phyloP scores from a whole-genome alignment of 1,140 invertebrate species.

The Gonioctena quinquepunctata region DNA sequence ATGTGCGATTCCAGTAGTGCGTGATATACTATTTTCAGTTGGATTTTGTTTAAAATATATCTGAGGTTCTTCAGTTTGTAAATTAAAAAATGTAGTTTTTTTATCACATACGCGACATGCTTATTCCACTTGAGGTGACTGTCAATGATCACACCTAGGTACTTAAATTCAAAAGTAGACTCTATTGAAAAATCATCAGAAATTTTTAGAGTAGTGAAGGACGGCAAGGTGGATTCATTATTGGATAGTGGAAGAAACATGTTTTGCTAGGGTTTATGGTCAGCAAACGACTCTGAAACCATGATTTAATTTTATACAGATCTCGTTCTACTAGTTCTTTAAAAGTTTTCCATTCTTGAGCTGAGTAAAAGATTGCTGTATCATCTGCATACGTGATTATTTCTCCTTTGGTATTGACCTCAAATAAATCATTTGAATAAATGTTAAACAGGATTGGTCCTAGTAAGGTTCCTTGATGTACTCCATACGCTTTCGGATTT shows the following conservation, averaged over 20 bases:
- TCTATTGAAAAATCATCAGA: neutral
- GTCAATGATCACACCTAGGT: neutral
- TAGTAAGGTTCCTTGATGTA: slow-evolving; percentile 5
- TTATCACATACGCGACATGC: neutral
- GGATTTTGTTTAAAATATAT: neutral
- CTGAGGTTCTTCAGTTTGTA: neutral
- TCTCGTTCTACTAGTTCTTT: too few relatives aligned
- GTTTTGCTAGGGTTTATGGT: slow-evolving; percentile 1
- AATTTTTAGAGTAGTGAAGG: too few relatives aligned
- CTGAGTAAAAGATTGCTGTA: too few relatives aligned
- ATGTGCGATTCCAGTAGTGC: neutral
- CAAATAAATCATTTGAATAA: slow-evolving; percentile 8
- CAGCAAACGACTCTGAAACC: neutral
- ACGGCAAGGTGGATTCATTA: too few relatives aligned
- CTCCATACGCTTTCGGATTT: neutral
- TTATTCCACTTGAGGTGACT: neutral
- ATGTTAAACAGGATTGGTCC: slow-evolving; percentile 14
- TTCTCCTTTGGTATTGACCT: neutral
- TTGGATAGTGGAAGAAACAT: neutral
- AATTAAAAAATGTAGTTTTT: neutral
- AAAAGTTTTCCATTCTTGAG: too few relatives aligned
- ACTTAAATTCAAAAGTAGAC: neutral
- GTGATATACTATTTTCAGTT: slow-evolving; percentile 6
- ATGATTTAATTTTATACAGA: too few relatives aligned
- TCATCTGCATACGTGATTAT: slow-evolving; percentile 12